Base-by-base conservation (phyloP, 2,888 invertebrate genomes). In the Axea sp. region DNA sequence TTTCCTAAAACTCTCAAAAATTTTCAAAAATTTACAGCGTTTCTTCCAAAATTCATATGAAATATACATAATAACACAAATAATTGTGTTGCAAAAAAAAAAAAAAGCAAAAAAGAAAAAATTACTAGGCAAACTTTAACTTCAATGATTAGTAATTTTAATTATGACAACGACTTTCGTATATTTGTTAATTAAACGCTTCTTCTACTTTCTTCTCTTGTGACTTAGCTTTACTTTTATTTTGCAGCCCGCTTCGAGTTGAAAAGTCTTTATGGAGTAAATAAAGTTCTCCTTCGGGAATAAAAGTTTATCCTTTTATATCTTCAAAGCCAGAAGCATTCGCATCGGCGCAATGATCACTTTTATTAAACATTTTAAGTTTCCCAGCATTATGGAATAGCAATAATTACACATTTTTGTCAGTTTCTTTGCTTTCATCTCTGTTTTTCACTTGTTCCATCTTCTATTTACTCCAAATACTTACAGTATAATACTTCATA, bases 161-260 rank as follows among this genome's bases (percentile, higher is more conserved):
- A 57, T 57, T 57, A 57, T 24, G 33, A n/a, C 15, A 5, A 24
- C 57, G 30, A 22, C 43, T 24, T n/a, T 41, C 14, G 55, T 26
- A 55, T 43, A 62, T 62, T 51, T 41, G 41, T 51, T 64, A 64
- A 65, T 65, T 55, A 65, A 67, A 57, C 19, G 28, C 12, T 43
- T 59, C 15, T 22, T 39, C 7, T 28, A 1, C 15, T 30, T n/a
- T 35, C 6, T 43, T 43, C 2, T 3, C 5, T 45, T 14, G 45
- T 12, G 26, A 62, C 43, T 28, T 28, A 5, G 19, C 7, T 43
- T 53, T 22, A 15, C 14, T 45, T 45, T 55, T 55, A 22, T 51
- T 31, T 47, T 33, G 39, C 14, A 45, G 31, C 19, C 33, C 33
- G 26, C 26, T 37, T 26, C 43, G 31, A 47, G 12, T 47, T 39